Conservation (phyloP, 1,140 invertebrate genomes). For the Cherax quadricarinatus region DNA sequence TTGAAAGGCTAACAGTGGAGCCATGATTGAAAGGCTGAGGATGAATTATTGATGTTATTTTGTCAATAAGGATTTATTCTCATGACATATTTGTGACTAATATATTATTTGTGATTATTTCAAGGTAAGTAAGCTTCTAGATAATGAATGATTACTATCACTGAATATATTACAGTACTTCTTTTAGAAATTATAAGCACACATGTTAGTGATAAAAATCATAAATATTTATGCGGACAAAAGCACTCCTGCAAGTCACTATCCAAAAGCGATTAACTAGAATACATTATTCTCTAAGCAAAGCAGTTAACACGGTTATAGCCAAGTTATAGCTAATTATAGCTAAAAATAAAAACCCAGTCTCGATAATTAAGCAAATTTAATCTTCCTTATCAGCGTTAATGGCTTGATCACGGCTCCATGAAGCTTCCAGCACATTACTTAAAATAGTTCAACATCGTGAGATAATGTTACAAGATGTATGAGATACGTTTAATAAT, state of each 20-base stretch:
- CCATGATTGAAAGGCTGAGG: conserved; percentile 10
- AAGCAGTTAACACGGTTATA: background rate
- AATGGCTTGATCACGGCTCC: conserved; percentile 48
- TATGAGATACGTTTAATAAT: background rate
- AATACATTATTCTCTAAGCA: background rate
- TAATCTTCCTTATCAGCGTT: background rate
- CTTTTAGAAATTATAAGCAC: conserved; percentile 14
- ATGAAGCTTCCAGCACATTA: background rate
- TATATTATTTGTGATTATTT: background rate
- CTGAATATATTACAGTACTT: background rate
- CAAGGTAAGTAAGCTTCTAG: conserved; percentile 25
- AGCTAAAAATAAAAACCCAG: conserved; percentile 7
- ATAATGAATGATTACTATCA: background rate
- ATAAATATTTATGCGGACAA: conserved; percentile 17
- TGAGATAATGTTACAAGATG: background rate
- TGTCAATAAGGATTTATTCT: background rate
- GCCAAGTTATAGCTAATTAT: no score
- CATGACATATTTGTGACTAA: background rate
- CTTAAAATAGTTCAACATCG: background rate
- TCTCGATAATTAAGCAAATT: background rate
- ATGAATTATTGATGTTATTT: background rate
- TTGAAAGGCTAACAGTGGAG: conserved; percentile 48
- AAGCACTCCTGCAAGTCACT: conserved; percentile 47
- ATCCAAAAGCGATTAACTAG: conserved; percentile 38
- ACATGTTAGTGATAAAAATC: conserved; percentile 30